These are phyloP conservation scores for Luffia ferchaultella DNA, from an alignment of 2,888 invertebrate species.

Conservation along the genomic window DNA sequence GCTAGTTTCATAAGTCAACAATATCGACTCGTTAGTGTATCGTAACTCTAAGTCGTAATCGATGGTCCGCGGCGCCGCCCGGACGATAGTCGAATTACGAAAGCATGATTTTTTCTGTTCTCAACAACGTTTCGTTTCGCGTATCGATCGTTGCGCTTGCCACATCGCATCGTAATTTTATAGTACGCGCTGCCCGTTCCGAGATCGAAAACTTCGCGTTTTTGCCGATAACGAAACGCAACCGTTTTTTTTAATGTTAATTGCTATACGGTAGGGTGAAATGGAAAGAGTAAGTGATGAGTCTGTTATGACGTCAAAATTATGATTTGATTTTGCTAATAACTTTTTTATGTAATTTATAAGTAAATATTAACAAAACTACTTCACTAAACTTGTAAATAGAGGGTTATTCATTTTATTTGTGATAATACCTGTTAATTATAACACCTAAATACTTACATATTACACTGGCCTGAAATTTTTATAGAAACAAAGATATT, in stretches of 20 bases:
- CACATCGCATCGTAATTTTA: background rate
- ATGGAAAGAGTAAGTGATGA: constrained; percentile 6
- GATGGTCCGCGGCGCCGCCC: background rate
- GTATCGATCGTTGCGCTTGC: constrained; percentile 4
- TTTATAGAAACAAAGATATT: too few relatives aligned
- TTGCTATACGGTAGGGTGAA: constrained; percentile 6
- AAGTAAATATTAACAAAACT: too few relatives aligned
- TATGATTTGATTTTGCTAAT: too few relatives aligned
- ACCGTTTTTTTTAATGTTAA: constrained; percentile 2
- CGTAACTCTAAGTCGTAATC: background rate
- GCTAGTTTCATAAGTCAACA: background rate
- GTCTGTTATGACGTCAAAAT: too few relatives aligned
- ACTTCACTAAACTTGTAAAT: too few relatives aligned
- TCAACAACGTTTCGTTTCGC: constrained; percentile 4
- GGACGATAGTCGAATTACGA: background rate
- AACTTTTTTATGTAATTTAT: too few relatives aligned
- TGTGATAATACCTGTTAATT: too few relatives aligned
- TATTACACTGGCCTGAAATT: too few relatives aligned
- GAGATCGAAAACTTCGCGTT: constrained; percentile 5
- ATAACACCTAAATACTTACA: too few relatives aligned
- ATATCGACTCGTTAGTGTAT: background rate
- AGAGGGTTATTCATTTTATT: too few relatives aligned
- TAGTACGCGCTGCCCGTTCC: constrained; percentile 3
- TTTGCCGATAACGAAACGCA: background rate
- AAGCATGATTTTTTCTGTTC: constrained; percentile 3